Evolutionary conservation across 2,113 vertebrate species (phyloP).

Genomic region (Chitala chitala): DNA sequence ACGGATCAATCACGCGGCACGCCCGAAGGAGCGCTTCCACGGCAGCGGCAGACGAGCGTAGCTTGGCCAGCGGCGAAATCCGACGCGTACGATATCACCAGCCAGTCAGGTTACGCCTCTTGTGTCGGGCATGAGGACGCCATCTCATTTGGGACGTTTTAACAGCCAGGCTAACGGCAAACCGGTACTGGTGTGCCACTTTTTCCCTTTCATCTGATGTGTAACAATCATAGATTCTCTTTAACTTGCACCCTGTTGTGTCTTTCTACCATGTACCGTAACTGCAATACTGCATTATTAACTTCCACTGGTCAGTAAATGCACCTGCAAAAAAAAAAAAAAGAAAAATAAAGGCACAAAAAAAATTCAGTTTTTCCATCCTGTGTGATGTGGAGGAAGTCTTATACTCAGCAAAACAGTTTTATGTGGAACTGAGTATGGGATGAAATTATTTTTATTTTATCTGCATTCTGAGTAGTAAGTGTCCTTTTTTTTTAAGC

Average conservation of each 20-base stretch:
- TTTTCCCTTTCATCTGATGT: not conserved
- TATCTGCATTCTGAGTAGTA: too few species aligned
- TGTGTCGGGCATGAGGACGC: too few species aligned
- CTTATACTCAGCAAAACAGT: too few species aligned
- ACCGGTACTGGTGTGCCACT: not conserved
- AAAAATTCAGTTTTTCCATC: too few species aligned
- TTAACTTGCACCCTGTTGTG: not conserved
- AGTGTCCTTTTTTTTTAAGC: too few species aligned
- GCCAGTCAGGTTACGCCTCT: not conserved
- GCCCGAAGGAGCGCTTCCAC: not conserved
- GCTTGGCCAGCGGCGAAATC: not conserved
- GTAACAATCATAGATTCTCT: not conserved
- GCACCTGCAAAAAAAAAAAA: too few species aligned
- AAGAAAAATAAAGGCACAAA: not conserved
- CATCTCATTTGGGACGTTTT: too few species aligned
- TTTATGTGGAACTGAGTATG: too few species aligned
- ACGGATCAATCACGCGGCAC: conserved; percentile 33
- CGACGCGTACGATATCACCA: not conserved
- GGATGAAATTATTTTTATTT: too few species aligned
- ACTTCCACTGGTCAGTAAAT: not conserved
- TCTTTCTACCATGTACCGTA: not conserved
- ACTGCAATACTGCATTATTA: not conserved
- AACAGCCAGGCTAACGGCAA: too few species aligned
- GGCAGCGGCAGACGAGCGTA: not conserved
- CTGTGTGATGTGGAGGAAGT: not conserved